phyloP scores from a whole-genome alignment of 2,888 invertebrate genomes.

The Patella depressa region DNA sequence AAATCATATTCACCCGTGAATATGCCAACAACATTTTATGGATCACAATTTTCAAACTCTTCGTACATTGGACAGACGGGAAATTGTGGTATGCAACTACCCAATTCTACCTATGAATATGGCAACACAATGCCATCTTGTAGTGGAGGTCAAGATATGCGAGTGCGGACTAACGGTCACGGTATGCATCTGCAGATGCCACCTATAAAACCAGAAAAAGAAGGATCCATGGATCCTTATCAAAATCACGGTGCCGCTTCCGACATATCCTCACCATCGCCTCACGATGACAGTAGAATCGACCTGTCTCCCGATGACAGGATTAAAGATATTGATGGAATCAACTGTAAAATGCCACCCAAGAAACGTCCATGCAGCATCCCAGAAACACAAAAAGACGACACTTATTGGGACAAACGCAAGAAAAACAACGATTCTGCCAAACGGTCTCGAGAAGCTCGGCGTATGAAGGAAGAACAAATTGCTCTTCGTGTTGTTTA shows the following conservation, averaged over 20 bases:
- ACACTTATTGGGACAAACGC: constrained; percentile 70
- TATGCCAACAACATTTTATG: constrained; percentile 19
- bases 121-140: constrained; percentile 12
- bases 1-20: constrained; percentile 19
- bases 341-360: constrained; percentile 42
- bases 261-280: not conserved
- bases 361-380: constrained; percentile 57
- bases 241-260: not conserved
- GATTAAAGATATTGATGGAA: constrained; percentile 14
- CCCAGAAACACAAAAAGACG: constrained; percentile 65
- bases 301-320: constrained; percentile 1
- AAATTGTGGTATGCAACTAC: constrained; percentile 26
- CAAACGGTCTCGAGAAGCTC: constrained; percentile 69
- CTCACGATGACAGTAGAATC: not conserved
- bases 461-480: constrained; percentile 70
- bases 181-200: not conserved
- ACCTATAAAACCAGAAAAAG: constrained; percentile 1
- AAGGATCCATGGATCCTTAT: not conserved
- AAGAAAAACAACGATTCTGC: constrained; percentile 72
- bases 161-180: constrained; percentile 7
- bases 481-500: constrained; percentile 62
- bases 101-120: constrained; percentile 1
- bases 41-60: constrained; percentile 21
- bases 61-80: constrained; percentile 16
- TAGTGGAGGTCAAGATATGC: constrained; percentile 14